phyloP scores from a whole-genome alignment of 2,888 invertebrate species.

The Digitonthophagus gazella region DNA sequence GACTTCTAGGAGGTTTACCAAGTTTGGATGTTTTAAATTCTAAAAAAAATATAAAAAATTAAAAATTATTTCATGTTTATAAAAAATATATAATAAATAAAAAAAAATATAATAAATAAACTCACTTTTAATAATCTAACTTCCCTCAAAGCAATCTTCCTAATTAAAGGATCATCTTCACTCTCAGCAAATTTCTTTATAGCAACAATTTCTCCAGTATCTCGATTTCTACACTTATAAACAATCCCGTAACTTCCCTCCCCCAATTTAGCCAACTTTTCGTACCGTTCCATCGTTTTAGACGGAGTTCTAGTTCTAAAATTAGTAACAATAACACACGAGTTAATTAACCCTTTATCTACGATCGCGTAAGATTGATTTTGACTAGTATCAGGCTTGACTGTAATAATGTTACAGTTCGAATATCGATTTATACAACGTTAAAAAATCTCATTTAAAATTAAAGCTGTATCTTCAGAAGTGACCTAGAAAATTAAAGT shows the following conservation, averaged over 20 bases:
- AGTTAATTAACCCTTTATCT: neutral
- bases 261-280: constrained; percentile 90
- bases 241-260: constrained; percentile 96
- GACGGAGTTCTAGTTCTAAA: constrained; percentile 78
- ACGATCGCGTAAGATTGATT: neutral
- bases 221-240: constrained; percentile 93
- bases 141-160: constrained; percentile 93
- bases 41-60: constrained; percentile 45
- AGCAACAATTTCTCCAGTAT: constrained; percentile 91
- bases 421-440: neutral
- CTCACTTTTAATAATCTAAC: constrained; percentile 89
- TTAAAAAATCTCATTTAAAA: neutral
- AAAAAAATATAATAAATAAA: constrained; percentile 6
- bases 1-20: constrained; percentile 96
- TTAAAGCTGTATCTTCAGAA: neutral
- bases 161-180: constrained; percentile 93
- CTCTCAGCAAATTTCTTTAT: constrained; percentile 97
- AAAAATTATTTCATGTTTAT: neutral
- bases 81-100: constrained; percentile 12
- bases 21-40: constrained; percentile 97
- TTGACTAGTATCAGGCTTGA: neutral
- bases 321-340: neutral
- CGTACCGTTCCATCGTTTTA: constrained; percentile 90
- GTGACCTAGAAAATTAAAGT: neutral
- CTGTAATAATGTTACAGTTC: neutral